phyloP scores from a whole-genome alignment of 2,797 vertebrate species.

The Phataginus tetradactyla region DNA sequence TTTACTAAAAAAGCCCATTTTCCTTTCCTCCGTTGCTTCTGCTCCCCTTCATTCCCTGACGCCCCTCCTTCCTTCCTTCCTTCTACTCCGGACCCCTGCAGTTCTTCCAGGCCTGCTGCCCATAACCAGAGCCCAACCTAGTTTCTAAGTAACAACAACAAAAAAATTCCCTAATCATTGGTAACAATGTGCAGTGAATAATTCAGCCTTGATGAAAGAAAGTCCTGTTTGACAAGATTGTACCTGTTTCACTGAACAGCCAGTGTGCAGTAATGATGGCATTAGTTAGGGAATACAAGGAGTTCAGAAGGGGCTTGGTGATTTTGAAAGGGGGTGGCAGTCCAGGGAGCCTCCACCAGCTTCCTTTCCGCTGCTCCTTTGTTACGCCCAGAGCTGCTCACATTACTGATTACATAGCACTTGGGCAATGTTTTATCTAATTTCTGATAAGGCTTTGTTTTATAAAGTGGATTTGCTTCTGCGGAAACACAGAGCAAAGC shows the following conservation, averaged over 20 bases:
- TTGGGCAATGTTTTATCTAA: background rate
- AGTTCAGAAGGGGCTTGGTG: constrained; percentile 72
- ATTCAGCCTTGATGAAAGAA: constrained; percentile 77
- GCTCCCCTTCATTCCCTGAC: background rate
- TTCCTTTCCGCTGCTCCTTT: constrained; percentile 51
- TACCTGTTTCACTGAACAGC: constrained; percentile 77
- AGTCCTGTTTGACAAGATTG: constrained; percentile 76
- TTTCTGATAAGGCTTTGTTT: constrained; percentile 14
- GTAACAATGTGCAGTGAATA: constrained; percentile 79
- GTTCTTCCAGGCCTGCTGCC: constrained; percentile 74
- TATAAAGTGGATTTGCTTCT: background rate
- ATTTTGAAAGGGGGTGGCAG: constrained; percentile 69
- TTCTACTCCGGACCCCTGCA: constrained; percentile 32
- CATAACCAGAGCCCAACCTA: constrained; percentile 76
- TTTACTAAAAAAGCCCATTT: constrained; percentile 65
- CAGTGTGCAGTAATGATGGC: constrained; percentile 72
- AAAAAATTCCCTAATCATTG: constrained; percentile 80
- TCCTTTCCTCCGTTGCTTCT: background rate
- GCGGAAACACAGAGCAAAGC: background rate
- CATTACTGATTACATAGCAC: background rate
- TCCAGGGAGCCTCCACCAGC: constrained; percentile 50
- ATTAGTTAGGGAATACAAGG: constrained; percentile 66
- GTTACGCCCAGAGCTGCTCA: constrained; percentile 50
- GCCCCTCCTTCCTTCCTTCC: background rate
- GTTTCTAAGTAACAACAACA: constrained; percentile 86